Base-by-base conservation (phyloP, 2,113 vertebrate species). In the Semnornis frantzii region DNA sequence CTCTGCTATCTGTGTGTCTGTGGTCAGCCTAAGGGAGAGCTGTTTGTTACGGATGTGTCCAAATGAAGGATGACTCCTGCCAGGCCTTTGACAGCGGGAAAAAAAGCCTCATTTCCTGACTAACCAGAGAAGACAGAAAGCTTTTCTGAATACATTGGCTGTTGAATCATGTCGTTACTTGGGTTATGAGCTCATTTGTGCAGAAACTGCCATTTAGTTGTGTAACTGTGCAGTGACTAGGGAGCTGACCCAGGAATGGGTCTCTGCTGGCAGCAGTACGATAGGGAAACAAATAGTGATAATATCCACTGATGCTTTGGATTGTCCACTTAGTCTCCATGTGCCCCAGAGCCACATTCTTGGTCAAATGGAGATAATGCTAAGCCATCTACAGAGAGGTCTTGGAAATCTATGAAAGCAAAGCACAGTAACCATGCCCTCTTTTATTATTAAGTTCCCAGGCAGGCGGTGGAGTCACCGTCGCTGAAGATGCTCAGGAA, bases 61-160 rank as follows among this genome's bases (percentile, higher is more conserved):
- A 93, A 92, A 89, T 90, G 76, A 92, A 92, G 34, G 66, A 86
- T 90, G 77, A 89, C n/a, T 90, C 83, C 86, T 74, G 74, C 81
- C 50, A 90, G 83, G 83, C 55, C 70, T 90, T 93, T 95, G 91
- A 92, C 74, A 87, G 78, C 71, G 42, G 48, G 63, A 84, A 91
- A 94, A 94, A 90, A 84, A 68, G 52, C 48, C 33, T 92, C 34
- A 59, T 85, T 93, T 91, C 91, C 82, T 92, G 89, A 42, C 64
- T 77, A 85, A 93, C 31, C 57, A 89, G 64, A 69, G 78, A 89
- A 82, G 77, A 76, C 55, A 82, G 74, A 85, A 80, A 37, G 57
- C 33, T 89, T 69, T 93, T 85, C 68, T 89, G 82, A 92, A 94
- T 91, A 60, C 42, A 34, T 52, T 87, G 74, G 11, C 85, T 85